Conservation (phyloP, 2,888 invertebrate genomes). For the Lithodes maja region DNA sequence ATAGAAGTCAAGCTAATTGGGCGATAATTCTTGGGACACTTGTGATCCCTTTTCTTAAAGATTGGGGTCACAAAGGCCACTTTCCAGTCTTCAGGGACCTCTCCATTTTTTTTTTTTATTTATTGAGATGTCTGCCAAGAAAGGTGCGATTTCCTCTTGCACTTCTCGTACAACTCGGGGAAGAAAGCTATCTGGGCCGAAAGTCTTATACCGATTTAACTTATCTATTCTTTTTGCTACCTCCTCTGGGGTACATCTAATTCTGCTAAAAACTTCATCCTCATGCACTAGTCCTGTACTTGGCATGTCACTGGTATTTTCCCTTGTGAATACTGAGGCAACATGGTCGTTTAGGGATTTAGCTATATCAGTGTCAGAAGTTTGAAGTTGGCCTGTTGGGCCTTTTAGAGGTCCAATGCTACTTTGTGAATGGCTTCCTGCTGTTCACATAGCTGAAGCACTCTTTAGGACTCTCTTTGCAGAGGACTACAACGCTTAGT, state of each 20-base stretch:
- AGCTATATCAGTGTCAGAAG: background rate
- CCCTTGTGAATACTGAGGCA: background rate
- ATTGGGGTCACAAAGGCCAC: no score
- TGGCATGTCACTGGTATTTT: background rate
- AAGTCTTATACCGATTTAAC: background rate
- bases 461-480: background rate
- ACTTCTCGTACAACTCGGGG: background rate
- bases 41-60: no score
- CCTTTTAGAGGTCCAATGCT: background rate
- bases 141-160: background rate
- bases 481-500: background rate
- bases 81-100: no score
- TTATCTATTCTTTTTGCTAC: background rate
- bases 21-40: no score
- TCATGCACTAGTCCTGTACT: background rate
- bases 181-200: background rate
- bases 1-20: no score
- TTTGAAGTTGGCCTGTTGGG: background rate
- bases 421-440: background rate
- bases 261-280: background rate
- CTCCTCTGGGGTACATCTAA: background rate
- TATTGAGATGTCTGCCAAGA: background rate
- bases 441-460: background rate
- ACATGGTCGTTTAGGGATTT: background rate
- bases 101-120: background rate